Evolutionary conservation across 1,140 invertebrate species (phyloP).

Genomic region (Zeugodacus cucurbitae): DNA sequence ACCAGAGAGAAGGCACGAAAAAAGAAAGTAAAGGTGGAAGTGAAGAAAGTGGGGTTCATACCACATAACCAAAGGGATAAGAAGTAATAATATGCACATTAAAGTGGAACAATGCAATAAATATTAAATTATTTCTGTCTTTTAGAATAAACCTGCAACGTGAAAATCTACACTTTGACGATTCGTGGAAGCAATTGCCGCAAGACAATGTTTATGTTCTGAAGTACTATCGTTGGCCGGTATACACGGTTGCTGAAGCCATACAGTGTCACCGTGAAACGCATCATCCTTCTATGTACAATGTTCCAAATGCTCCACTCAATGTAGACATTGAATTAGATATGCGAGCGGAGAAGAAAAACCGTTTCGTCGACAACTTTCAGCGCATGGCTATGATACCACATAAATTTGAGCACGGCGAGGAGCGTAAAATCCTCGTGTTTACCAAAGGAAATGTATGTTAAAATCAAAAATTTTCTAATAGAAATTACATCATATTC

Average conservation of each 20-base stretch:
- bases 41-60: conserved; percentile 76
- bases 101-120: neutral
- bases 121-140: conserved; percentile 47
- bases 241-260: conserved; percentile 78
- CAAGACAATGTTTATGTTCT: conserved; percentile 76
- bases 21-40: conserved; percentile 77
- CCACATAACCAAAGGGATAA: conserved; percentile 72
- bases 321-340: conserved; percentile 77
- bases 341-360: conserved; percentile 72
- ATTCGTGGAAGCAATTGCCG: conserved; percentile 69
- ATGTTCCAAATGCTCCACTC: conserved; percentile 74
- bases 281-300: conserved; percentile 81
- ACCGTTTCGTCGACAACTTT: conserved; percentile 74
- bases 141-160: conserved; percentile 58
- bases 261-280: conserved; percentile 78
- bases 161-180: conserved; percentile 69
- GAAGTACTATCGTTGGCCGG: conserved; percentile 71
- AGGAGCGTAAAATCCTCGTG: conserved; percentile 74
- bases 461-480: neutral
- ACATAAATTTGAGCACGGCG: conserved; percentile 73
- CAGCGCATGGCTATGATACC: conserved; percentile 72
- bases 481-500: neutral
- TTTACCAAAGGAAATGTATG: conserved; percentile 73
- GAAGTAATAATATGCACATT: conserved; percentile 54
- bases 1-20: conserved; percentile 77